Percentiles rank a stretch among this genome's conserved stretches.
Evolutionary conservation across 2,888 invertebrate genomes (phyloP).

Genomic region (Aphrophora alni): DNA sequence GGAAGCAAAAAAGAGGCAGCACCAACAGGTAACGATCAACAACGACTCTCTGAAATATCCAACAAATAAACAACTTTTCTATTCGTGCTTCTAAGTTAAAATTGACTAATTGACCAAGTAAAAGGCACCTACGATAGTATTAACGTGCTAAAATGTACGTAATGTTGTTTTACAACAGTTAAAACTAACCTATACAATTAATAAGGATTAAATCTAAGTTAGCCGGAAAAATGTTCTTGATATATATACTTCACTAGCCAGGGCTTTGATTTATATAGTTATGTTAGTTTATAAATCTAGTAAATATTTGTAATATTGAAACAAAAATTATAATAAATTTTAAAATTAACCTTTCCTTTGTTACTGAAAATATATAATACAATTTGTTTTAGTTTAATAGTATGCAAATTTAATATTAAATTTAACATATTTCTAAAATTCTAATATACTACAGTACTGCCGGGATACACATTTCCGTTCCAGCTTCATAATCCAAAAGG

Average conservation of each 20-base stretch:
- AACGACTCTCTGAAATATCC: neutral
- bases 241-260: neutral
- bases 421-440: too few relatives aligned
- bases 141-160: neutral
- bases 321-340: too few relatives aligned
- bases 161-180: neutral
- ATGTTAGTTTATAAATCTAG: neutral
- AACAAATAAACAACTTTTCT: neutral
- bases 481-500: too few relatives aligned
- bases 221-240: neutral
- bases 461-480: too few relatives aligned
- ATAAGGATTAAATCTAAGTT: neutral
- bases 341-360: too few relatives aligned
- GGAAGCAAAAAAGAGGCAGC: neutral
- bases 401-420: too few relatives aligned
- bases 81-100: neutral
- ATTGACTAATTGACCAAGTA: neutral
- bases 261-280: neutral
- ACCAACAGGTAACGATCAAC: neutral
- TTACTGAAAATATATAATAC: too few relatives aligned
- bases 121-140: neutral
- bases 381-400: too few relatives aligned
- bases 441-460: too few relatives aligned
- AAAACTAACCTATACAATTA: too few relatives aligned
- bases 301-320: too few relatives aligned